phyloP scores from a whole-genome alignment of 1,140 invertebrate species.

The Chironomus tepperi region DNA sequence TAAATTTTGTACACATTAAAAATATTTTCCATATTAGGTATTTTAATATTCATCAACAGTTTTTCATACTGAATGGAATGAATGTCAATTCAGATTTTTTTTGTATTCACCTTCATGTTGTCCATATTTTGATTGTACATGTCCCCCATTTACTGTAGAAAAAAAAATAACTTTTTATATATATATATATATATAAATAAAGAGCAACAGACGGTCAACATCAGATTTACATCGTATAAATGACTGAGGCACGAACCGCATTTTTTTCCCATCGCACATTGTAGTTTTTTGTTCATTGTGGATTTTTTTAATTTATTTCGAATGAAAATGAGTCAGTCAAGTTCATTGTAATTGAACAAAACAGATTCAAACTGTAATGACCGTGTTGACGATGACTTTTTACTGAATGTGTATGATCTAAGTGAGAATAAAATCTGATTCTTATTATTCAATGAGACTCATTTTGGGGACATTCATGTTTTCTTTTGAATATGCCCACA shows the following conservation, averaged over 20 bases:
- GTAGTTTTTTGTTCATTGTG: neutral
- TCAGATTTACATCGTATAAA: neutral
- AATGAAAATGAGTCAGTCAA: neutral
- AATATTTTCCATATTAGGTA: neutral
- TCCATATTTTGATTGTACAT: neutral
- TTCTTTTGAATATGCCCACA: no score
- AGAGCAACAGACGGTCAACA: neutral
- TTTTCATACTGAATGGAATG: neutral
- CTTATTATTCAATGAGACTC: no score
- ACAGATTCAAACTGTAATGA: neutral
- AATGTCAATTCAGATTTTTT: neutral
- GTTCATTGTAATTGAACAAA: constrained; percentile 8
- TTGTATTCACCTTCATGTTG: neutral
- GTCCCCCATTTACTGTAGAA: constrained; percentile 3
- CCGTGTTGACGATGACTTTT: neutral
- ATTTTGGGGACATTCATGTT: no score
- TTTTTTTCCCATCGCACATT: neutral
- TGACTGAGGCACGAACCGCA: neutral
- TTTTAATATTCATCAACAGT: neutral
- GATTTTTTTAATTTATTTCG: neutral
- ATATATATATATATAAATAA: neutral
- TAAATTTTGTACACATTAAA: neutral
- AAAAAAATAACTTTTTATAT: no score
- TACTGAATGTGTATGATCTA: neutral
- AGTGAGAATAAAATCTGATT: neutral